A percentile compares a stretch with the other conserved stretches of the same genome.
Evolutionary conservation across 2,797 vertebrate genomes (phyloP).

Genomic region (Tadarida brasiliensis): DNA sequence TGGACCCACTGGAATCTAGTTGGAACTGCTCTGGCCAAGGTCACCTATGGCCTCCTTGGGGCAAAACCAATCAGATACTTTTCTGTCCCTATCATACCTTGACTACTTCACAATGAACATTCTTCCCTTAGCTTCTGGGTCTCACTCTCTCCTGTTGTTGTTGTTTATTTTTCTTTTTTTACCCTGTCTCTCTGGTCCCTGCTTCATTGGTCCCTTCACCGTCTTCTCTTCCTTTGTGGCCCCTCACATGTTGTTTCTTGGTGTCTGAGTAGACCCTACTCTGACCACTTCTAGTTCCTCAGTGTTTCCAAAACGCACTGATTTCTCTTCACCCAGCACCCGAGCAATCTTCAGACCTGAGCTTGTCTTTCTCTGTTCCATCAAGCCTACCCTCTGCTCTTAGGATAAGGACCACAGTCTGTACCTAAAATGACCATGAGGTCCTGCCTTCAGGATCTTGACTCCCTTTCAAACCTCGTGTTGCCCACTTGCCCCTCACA

Average conservation of each 20-base stretch:
- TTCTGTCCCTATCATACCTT: not conserved
- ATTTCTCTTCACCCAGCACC: not conserved
- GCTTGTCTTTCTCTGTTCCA: not conserved
- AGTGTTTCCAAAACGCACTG: not conserved
- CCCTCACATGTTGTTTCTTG: not conserved
- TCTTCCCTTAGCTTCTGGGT: not conserved
- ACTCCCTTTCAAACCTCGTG: not conserved
- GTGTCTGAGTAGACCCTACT: not conserved
- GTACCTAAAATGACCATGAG: not conserved
- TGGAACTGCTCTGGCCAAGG: slow-evolving; percentile 11
- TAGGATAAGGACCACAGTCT: not conserved
- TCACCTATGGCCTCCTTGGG: not conserved
- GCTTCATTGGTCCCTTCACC: fast-evolving
- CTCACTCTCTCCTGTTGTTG: not conserved
- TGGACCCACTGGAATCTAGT: not conserved
- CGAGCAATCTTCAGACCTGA: not conserved
- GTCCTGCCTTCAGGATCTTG: not conserved
- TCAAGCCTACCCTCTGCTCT: not conserved
- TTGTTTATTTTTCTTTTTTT: not conserved
- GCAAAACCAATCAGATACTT: not conserved
- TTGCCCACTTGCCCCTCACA: not conserved
- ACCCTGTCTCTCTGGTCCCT: not conserved
- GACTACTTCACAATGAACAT: not conserved
- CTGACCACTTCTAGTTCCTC: not conserved
- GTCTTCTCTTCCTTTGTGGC: not conserved